Evolutionary conservation across 2,888 invertebrate species (phyloP), one percentile per base, ranked within the genome.

Genomic region (Andrena flavipes): DNA sequence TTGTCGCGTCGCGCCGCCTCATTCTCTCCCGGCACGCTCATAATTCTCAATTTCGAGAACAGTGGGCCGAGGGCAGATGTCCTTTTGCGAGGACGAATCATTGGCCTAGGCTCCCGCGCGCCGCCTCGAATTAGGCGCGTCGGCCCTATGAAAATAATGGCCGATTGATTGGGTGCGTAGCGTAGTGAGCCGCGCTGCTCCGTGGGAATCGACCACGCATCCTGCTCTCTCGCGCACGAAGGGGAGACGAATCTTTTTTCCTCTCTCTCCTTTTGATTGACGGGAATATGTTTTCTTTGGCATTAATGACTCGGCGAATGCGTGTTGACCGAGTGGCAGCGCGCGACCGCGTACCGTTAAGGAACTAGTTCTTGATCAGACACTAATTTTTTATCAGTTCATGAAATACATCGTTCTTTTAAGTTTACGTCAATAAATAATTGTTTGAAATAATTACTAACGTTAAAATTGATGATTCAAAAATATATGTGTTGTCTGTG

Each of bases 41-140:
- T 88, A 79, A 88, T 86, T 89, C 85, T 85, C 81, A 77, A 85
- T 87, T 88, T 88, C 82, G 85, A 84, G 86, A 84, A 84, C 84
- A 79, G 72, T 62, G 77, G 76, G 54, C 63, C 49, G 63, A 81
- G 5, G 42, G 83, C 88, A 88, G 87, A 88, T 88, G 87, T 85
- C 80, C 78, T 81, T 81, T 76, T 76, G 29, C 79, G 80, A 51
- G 67, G 56, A 35, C 73, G 75, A 79, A 83, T 80, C 29, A 54
- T 82, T 76, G 62, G 48, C 29, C 59, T 56, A 49, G 69, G 64
- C 49, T 30, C 1, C 30, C 51, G 33, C 29, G 48, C 71, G 60
- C 51, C 20, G 65, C 65, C n/a, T n/a, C 49, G 69, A 77, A 76
- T 75, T 62, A 59, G 72, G 23, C 64, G 64, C n/a, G 74, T 72